A percentile compares a stretch with the other conserved stretches of the same genome.
phyloP scores from a whole-genome alignment of 2,113 vertebrate genomes.

The Poeciliopsis retropinna region DNA sequence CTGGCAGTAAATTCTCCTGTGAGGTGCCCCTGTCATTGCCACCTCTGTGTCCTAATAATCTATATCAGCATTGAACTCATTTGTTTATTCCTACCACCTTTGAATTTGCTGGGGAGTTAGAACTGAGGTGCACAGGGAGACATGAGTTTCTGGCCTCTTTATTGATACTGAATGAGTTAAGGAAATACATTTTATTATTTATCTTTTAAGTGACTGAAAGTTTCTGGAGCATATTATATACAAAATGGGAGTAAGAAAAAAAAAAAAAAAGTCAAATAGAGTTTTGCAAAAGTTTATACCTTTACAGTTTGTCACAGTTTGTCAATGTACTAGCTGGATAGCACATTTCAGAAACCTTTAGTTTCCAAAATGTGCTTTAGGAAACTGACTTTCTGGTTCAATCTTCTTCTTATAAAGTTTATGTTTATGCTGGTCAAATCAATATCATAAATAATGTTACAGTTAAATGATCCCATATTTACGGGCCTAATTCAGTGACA shows the following conservation, averaged over 20 bases:
- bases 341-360: too few species aligned
- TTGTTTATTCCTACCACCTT: conserved; percentile 19
- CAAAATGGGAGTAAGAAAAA: not conserved
- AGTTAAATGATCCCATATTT: conserved; percentile 37
- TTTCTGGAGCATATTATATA: conserved; percentile 3
- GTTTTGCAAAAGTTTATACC: not conserved
- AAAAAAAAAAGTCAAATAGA: not conserved
- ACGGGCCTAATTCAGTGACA: conserved; percentile 29
- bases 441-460: conserved; percentile 15
- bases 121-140: conserved; percentile 31
- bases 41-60: conserved; percentile 58
- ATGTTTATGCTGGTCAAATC: conserved; percentile 6
- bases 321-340: too few species aligned
- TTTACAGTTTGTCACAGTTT: not conserved
- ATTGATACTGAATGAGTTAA: conserved; percentile 45
- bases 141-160: conserved; percentile 39
- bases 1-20: conserved; percentile 94
- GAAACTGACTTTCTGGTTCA: not conserved
- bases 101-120: conserved; percentile 44
- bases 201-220: not conserved
- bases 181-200: conserved; percentile 15
- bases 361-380: not conserved
- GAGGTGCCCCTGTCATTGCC: conserved; percentile 83
- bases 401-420: conserved; percentile 8
- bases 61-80: conserved; percentile 17